Percentiles rank a stretch among this genome's conserved stretches.
Conservation (phyloP, 64 coral and sea anemone species). For the Actinia tenebrosa region DNA sequence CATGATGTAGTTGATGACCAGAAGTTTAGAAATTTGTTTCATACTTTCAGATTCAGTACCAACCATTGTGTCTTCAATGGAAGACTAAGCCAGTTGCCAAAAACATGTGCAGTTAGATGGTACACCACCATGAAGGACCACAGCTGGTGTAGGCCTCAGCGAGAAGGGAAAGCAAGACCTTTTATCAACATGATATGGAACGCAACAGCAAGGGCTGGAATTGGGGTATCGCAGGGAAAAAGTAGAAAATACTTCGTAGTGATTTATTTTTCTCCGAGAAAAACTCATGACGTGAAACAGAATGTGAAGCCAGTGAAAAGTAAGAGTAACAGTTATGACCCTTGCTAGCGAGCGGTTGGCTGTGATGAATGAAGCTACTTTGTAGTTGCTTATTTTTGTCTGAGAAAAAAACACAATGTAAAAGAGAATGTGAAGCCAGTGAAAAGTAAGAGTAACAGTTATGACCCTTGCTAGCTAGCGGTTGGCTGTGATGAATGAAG, state of each 20-base stretch:
- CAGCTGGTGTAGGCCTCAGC: constrained; percentile 58
- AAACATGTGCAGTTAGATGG: constrained; percentile 48
- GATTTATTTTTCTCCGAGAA: constrained; percentile 53
- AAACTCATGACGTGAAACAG: constrained; percentile 33
- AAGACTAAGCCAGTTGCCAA: constrained; percentile 18
- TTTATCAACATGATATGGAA: constrained; percentile 93
- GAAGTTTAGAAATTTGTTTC: neutral
- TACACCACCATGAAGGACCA: constrained; percentile 68
- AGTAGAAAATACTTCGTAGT: constrained; percentile 50
- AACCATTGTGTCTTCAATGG: constrained; percentile 73
- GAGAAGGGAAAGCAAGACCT: constrained; percentile 49
- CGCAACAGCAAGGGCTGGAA: constrained; percentile 49
- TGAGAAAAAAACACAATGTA: constrained; percentile 40
- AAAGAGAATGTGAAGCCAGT: constrained; percentile 60
- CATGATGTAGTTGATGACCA: too few relatives aligned
- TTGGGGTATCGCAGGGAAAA: constrained; percentile 47
- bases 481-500: too few relatives aligned
- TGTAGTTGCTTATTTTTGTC: constrained; percentile 59
- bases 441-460: constrained; percentile 35
- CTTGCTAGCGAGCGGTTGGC: too few relatives aligned
- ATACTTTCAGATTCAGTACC: constrained; percentile 35
- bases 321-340: neutral
- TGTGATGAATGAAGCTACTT: neutral
- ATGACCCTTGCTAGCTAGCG: too few relatives aligned
- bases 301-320: constrained; percentile 78